These are phyloP conservation scores for Microcebus murinus DNA, from an alignment of 2,113 vertebrate species.

Conservation along the genomic window DNA sequence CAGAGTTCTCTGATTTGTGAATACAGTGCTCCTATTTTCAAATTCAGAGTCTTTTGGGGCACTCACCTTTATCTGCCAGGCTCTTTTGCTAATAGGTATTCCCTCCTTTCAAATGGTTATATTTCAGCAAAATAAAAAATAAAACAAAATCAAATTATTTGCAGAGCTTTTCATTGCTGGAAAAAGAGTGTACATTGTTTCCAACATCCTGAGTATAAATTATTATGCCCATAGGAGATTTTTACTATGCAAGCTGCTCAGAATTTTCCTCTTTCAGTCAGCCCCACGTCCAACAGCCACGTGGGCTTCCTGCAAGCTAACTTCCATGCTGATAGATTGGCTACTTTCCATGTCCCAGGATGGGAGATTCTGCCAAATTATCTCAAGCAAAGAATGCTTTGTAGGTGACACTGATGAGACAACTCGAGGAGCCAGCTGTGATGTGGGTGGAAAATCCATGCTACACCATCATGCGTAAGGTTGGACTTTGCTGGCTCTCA, in stretches of 20 bases:
- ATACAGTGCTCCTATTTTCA: background rate
- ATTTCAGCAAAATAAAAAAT: background rate
- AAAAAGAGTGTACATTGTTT: conserved; percentile 4
- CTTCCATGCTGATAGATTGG: conserved; percentile 35
- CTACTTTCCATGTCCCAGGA: background rate
- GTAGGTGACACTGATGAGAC: conserved; percentile 60
- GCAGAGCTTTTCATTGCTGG: background rate
- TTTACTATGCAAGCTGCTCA: conserved; percentile 37
- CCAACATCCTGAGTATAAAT: conserved; percentile 24
- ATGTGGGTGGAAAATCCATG: conserved; percentile 41
- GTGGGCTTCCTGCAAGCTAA: background rate
- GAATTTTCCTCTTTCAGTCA: conserved; percentile 41
- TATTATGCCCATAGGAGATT: background rate
- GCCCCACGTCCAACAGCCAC: background rate
- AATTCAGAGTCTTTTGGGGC: background rate
- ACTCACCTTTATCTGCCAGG: background rate
- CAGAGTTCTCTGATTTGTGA: background rate
- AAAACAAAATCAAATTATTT: conserved; percentile 16
- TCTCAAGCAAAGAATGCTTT: conserved; percentile 53
- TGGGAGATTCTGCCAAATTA: conserved; percentile 63
- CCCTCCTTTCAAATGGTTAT: background rate
- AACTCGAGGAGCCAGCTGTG: conserved; percentile 51
- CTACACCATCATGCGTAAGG: background rate
- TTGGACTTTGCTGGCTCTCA: background rate
- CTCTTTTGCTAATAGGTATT: background rate